Evolutionary conservation across 2,113 vertebrate species (phyloP), one percentile per base, ranked within the genome.

Genomic region (Sinocyclocheilus rhinocerous): DNA sequence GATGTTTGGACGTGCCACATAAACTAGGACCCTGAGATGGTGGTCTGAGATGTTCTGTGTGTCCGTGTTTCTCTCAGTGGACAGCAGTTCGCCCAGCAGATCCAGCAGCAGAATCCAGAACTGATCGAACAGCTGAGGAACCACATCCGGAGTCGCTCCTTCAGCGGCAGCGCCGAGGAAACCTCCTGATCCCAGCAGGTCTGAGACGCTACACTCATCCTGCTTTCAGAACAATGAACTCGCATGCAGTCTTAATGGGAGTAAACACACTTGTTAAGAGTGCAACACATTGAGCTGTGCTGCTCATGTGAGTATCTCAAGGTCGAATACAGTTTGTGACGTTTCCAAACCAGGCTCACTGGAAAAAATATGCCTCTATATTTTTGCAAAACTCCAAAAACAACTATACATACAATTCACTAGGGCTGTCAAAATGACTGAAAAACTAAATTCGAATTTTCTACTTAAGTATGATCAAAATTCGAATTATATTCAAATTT

Each of bases 51-150:
- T 24, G 6, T 81, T 90, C 86, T 86, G 90, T 95, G 63, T 94
- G 96, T n/a, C 83, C 72, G 39, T 91, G n/a, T 93, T 92, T 84
- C 81, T 88, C 63, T 59, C 93, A 99, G 98, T 84, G 98, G 98
- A 24, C 98, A 99, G 90, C 98, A 99, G 93, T 99, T 99, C 90
- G 98, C 98, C 61, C 98, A 99, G 91, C 98, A 99, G 95, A 99
- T 99, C 91, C 97, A 99, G 92, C 98, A 99, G 89, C 98, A 99
- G 95, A 99, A 99, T 90, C 98, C 98, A 0, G 98, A 99, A 92
- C 94, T 99, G 85, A 99, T 99, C 85, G 97, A 99, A 90, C 98
- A 99, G 93, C 92, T 99, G 83, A 96, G 97, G 92, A 99, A 98
- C 91, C 98, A 99, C 86, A 97, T 99, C 92, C 95, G 97, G 89